phyloP scores from a whole-genome alignment of 2,888 invertebrate genomes.

The Archips crataeganus region DNA sequence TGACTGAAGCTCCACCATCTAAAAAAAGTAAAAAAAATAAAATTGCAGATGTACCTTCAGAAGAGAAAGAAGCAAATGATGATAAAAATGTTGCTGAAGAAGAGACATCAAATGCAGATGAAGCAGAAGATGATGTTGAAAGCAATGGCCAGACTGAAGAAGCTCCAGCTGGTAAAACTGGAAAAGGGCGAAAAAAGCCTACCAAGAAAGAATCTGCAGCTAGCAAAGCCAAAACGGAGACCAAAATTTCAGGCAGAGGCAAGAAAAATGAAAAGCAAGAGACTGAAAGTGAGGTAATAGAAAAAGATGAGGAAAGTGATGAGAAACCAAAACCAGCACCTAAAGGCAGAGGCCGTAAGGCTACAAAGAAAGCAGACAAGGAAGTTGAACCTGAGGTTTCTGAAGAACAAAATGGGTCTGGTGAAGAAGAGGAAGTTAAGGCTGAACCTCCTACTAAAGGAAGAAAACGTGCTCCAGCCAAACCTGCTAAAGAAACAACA shows the following conservation, averaged over 20 bases:
- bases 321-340: slow-evolving; percentile 64
- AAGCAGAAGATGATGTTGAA: slow-evolving; percentile 62
- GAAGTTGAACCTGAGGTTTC: slow-evolving; percentile 56
- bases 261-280: slow-evolving; percentile 64
- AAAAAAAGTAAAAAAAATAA: slow-evolving; percentile 75
- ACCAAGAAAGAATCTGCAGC: slow-evolving; percentile 64
- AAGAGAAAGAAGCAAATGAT: slow-evolving; percentile 58
- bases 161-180: slow-evolving; percentile 48
- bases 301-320: slow-evolving; percentile 53
- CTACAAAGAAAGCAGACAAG: slow-evolving; percentile 59
- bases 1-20: slow-evolving; percentile 58
- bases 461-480: slow-evolving; percentile 54
- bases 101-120: slow-evolving; percentile 53
- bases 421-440: slow-evolving; percentile 63
- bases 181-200: slow-evolving; percentile 69
- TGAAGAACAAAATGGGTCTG: slow-evolving; percentile 48
- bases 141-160: slow-evolving; percentile 65
- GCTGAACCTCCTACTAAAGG: slow-evolving; percentile 54
- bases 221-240: slow-evolving; percentile 53
- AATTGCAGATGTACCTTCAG: slow-evolving; percentile 54
- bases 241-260: slow-evolving; percentile 61
- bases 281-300: slow-evolving; percentile 50
- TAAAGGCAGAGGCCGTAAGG: slow-evolving; percentile 69
- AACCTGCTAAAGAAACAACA: slow-evolving; percentile 58
- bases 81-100: slow-evolving; percentile 65